Evolutionary conservation across 2,888 invertebrate genomes (phyloP).

Genomic region (Caradrina kadenii): DNA sequence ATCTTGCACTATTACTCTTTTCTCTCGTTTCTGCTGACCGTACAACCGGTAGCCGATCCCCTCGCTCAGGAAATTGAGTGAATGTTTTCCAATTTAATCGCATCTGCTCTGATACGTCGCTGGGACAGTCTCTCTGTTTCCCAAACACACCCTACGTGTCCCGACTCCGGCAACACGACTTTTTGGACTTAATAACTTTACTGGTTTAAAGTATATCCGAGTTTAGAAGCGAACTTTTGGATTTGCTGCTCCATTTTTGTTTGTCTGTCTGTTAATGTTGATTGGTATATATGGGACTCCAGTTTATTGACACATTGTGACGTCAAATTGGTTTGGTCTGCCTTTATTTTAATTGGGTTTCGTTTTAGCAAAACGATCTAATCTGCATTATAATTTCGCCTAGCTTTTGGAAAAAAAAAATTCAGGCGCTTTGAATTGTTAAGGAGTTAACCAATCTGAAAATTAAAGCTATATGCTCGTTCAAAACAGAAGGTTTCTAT

Average conservation of each 20-base stretch:
- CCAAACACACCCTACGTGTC: slow-evolving; percentile 68
- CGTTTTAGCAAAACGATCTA: too few species aligned
- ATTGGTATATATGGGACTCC: slow-evolving; percentile 9
- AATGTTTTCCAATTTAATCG: slow-evolving; percentile 90
- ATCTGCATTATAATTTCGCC: too few species aligned
- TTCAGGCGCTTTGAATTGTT: too few species aligned
- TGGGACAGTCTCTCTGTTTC: slow-evolving; percentile 70
- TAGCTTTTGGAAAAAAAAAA: too few species aligned
- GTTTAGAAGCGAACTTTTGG: slow-evolving; percentile 26
- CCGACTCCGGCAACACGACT: slow-evolving; percentile 56
- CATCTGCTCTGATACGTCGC: slow-evolving; percentile 85
- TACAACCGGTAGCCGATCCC: slow-evolving; percentile 75
- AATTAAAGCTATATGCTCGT: too few species aligned
- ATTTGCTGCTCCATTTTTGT: slow-evolving; percentile 44
- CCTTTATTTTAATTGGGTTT: not conserved
- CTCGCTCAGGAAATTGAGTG: slow-evolving; percentile 89
- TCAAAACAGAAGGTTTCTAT: too few species aligned
- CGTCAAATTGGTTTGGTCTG: too few species aligned
- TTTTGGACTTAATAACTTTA: slow-evolving; percentile 63
- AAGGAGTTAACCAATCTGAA: too few species aligned
- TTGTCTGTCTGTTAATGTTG: slow-evolving; percentile 21
- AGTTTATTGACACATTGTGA: not conserved
- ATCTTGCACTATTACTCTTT: slow-evolving; percentile 56
- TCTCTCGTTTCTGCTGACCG: slow-evolving; percentile 70
- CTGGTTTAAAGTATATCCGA: slow-evolving; percentile 45